Percentiles rank a stretch among this genome's conserved stretches.
Evolutionary conservation across 2,113 vertebrate species (phyloP).

Genomic region (Dasyprocta punctata): DNA sequence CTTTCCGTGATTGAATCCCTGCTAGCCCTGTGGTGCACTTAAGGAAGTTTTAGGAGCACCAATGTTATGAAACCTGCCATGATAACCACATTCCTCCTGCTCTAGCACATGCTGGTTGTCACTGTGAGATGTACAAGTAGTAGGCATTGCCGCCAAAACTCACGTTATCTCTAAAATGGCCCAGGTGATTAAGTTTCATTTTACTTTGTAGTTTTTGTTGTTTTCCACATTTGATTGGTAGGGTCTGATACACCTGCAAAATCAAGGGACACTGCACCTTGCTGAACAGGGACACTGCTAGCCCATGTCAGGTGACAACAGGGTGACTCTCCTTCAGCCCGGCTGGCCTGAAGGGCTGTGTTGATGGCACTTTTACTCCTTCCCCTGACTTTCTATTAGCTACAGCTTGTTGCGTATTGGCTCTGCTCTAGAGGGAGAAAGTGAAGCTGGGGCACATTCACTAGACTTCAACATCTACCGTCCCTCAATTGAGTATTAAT

Average conservation of each 20-base stretch:
- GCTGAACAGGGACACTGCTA: background rate
- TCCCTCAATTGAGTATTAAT: background rate
- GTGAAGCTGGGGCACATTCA: background rate
- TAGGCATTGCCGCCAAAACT: background rate
- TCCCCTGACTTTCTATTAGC: background rate
- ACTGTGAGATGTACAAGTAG: background rate
- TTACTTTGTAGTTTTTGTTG: background rate
- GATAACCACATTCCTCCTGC: background rate
- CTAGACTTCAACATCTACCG: background rate
- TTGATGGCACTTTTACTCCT: background rate
- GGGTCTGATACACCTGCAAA: background rate
- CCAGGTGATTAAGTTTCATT: background rate
- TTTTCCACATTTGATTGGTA: background rate
- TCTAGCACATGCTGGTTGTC: background rate
- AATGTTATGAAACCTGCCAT: background rate
- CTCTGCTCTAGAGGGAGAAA: background rate
- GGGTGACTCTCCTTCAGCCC: no score
- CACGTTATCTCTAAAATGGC: background rate
- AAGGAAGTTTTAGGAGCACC: background rate
- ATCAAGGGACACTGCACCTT: background rate
- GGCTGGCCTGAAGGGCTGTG: background rate
- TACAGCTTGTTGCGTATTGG: background rate
- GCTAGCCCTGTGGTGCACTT: background rate
- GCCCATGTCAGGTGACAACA: background rate
- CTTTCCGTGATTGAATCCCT: background rate